Conservation (phyloP, 2,113 vertebrate genomes). For the Trochalopteron elliotii region DNA sequence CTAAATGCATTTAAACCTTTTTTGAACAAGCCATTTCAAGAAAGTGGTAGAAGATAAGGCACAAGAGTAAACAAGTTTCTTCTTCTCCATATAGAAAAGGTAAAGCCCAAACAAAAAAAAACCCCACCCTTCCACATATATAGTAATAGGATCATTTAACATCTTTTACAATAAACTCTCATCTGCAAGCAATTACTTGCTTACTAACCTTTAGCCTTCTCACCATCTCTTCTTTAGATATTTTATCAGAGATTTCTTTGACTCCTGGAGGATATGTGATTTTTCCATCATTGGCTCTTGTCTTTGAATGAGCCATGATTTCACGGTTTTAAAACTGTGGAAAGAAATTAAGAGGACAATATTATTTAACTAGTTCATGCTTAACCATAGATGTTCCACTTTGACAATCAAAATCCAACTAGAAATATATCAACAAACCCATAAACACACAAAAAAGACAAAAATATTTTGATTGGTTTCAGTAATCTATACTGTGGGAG, state of each 20-base stretch:
- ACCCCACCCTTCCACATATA: neutral
- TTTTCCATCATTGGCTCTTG: slow-evolving; percentile 95
- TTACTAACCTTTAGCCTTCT: slow-evolving; percentile 91
- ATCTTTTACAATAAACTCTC: neutral
- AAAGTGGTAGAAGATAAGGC: neutral
- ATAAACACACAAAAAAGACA: neutral
- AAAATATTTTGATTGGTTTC: neutral
- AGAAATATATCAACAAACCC: neutral
- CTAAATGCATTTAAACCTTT: neutral
- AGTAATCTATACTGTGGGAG: neutral
- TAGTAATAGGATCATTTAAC: accelerated
- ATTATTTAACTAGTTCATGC: neutral
- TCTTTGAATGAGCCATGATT: slow-evolving; percentile 99
- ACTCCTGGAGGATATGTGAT: slow-evolving; percentile 99
- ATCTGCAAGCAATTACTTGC: neutral
- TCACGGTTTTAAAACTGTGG: slow-evolving; percentile 77
- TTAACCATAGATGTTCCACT: neutral
- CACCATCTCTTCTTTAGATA: slow-evolving; percentile 99
- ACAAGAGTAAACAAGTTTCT: neutral
- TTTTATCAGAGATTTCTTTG: slow-evolving; percentile 99
- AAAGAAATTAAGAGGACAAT: neutral
- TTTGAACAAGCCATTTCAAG: neutral
- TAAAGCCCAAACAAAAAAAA: neutral
- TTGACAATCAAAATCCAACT: neutral
- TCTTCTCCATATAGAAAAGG: neutral